Evolutionary conservation across 2,113 vertebrate species (phyloP), one percentile per base, ranked within the genome.

Genomic region (Nerophis ophidion): DNA sequence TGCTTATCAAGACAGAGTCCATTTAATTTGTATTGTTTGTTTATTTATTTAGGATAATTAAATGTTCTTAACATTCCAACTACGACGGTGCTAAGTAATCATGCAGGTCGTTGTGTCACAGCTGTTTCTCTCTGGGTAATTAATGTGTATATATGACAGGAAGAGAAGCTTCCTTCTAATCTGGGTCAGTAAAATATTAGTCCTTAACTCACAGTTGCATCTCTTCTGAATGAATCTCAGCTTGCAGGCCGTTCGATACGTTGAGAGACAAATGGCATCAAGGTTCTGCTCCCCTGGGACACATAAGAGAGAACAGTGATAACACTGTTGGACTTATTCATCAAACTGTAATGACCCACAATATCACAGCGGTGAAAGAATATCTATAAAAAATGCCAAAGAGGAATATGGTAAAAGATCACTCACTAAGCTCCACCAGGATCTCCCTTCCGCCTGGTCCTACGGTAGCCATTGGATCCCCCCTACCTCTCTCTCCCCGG

Each of bases 181-280:
- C 19, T 3, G 19, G 19, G 19, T 26, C 19, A 47, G 45, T 6
- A 47, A 47, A 14, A 47, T 48, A 16, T 34, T 5, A 26, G 26
- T 26, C 26, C 5, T 10, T 15, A 40, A 95, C 95, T 95, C 88
- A 98, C 96, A 80, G 84, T 98, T 97, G 79, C 96, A 98, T 75
- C 92, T 89, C 77, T 94, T 98, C 75, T 99, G 96, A 34, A 99
- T 88, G 71, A 96, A 99, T 75, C 95, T 83, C 76, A 99, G 91
- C 66, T 99, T 99, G 80, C 96, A 99, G 76, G 94, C 93, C 1
- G 95, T 98, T 60, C 95, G 91, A 33, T 99, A 98, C 0, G 96
- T 93, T 5, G 95, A 97, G 0, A 98, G 92, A 61, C 92, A 82
- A 83, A 99, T 97, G 69, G 90, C 90, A 48, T 99, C 95, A 15